Conservation (phyloP, 2,888 invertebrate genomes). For the Sepioteuthis lessoniana region DNA sequence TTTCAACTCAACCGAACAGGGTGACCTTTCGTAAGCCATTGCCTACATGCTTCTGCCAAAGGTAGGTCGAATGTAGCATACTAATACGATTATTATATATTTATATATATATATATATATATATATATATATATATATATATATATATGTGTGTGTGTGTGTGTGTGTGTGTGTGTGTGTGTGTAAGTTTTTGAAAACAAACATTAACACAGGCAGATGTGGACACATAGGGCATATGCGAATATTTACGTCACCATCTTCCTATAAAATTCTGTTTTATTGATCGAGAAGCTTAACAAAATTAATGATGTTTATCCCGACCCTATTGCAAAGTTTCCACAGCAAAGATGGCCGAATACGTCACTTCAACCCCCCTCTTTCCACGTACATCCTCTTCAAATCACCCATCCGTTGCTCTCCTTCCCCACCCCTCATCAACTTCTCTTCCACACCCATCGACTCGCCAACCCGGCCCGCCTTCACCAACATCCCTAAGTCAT, state of each 20-base stretch:
- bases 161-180: neutral
- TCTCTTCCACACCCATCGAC: neutral
- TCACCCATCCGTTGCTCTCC: neutral
- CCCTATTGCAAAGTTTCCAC: conserved; percentile 23
- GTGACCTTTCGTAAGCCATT: too few relatives aligned
- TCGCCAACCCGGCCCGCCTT: neutral
- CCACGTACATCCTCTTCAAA: neutral
- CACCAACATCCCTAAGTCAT: neutral
- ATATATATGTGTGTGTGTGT: neutral
- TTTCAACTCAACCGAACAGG: too few relatives aligned
- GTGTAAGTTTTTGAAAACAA: neutral
- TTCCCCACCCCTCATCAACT: too few relatives aligned
- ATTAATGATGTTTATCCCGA: conserved; percentile 33
- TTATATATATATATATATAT: neutral
- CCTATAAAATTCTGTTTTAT: conserved; percentile 21
- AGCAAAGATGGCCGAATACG: conserved; percentile 33
- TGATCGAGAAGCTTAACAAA: conserved; percentile 21
- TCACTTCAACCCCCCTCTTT: neutral
- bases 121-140: neutral
- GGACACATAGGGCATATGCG: neutral
- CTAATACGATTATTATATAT: too few relatives aligned
- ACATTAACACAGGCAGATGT: neutral
- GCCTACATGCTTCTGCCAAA: too few relatives aligned
- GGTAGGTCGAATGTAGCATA: too few relatives aligned
- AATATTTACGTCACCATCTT: conserved; percentile 33